Evolutionary conservation across 2,113 vertebrate species (phyloP).

Genomic region (Dicentrarchus labrax): DNA sequence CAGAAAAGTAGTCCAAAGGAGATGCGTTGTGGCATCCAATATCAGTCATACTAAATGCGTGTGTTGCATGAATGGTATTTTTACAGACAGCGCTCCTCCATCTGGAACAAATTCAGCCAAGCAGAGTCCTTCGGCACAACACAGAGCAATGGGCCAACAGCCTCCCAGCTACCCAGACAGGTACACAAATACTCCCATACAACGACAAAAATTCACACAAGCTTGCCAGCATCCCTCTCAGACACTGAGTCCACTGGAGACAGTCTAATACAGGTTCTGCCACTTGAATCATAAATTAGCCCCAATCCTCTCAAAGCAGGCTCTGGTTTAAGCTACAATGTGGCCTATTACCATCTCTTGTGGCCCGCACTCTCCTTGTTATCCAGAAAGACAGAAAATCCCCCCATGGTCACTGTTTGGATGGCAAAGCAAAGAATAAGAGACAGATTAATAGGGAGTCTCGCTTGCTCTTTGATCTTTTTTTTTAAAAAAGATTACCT

Average conservation of each 20-base stretch:
- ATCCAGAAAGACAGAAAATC: constrained; percentile 45
- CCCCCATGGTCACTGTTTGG: constrained; percentile 37
- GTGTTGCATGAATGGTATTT: constrained; percentile 46
- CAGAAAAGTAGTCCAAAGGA: neutral
- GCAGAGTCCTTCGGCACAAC: constrained; percentile 93
- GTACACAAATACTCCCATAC: constrained; percentile 40
- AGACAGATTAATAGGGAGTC: constrained; percentile 46
- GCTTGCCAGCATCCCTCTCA: constrained; percentile 1
- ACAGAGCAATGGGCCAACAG: constrained; percentile 87
- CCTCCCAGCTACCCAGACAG: constrained; percentile 82
- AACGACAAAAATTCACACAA: constrained; percentile 12
- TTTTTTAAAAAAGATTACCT: constrained; percentile 72
- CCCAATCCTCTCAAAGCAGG: constrained; percentile 32
- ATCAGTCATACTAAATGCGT: neutral
- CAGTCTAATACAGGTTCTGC: constrained; percentile 29
- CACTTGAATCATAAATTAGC: constrained; percentile 47
- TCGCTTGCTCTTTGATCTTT: constrained; percentile 72
- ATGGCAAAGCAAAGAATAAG: constrained; percentile 38
- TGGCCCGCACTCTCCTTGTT: constrained; percentile 28
- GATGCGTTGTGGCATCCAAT: neutral
- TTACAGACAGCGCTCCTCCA: constrained; percentile 90
- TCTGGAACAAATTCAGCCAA: constrained; percentile 94
- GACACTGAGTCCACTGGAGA: constrained; percentile 26
- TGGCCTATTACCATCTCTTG: constrained; percentile 34
- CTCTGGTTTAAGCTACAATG: constrained; percentile 18